Conservation (phyloP, 2,888 invertebrate species). For the Phalera bucephala region DNA sequence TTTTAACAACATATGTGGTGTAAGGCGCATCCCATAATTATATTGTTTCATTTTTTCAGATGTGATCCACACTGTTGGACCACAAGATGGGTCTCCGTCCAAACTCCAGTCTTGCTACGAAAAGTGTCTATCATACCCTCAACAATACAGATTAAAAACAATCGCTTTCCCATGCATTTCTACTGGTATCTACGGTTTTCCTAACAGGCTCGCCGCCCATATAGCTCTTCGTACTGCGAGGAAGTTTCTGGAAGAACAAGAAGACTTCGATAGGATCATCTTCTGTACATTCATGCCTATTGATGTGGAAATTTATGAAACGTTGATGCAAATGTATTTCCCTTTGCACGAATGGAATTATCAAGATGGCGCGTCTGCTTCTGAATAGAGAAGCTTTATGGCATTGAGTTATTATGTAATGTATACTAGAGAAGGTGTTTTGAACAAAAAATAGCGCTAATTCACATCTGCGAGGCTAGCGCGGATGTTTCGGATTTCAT, state of each 20-base stretch:
- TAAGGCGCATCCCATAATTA: too few species aligned
- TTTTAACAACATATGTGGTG: too few species aligned
- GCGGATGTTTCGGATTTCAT: too few species aligned
- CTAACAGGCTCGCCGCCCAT: conserved; percentile 89
- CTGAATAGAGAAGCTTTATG: conserved; percentile 24
- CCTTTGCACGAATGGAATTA: conserved; percentile 72
- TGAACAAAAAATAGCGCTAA: too few species aligned
- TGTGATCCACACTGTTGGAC: conserved; percentile 95
- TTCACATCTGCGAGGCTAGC: too few species aligned
- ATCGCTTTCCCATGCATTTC: conserved; percentile 96
- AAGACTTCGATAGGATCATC: conserved; percentile 87
- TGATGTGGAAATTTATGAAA: conserved; percentile 89
- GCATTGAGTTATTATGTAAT: too few species aligned
- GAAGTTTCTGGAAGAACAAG: conserved; percentile 82
- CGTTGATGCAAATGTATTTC: conserved; percentile 88
- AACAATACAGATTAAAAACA: conserved; percentile 81
- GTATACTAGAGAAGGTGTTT: too few species aligned
- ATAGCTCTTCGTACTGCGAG: conserved; percentile 87
- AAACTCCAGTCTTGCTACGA: conserved; percentile 87
- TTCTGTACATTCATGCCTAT: conserved; percentile 90
- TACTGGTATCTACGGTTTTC: conserved; percentile 96
- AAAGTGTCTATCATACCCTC: conserved; percentile 83
- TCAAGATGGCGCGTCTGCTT: conserved; percentile 35
- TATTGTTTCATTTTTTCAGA: conserved; percentile 85
- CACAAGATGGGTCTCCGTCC: conserved; percentile 87